A percentile compares a stretch with the other conserved stretches of the same genome.
Evolutionary conservation across 1,140 invertebrate genomes (phyloP).

Genomic region (Penaeus chinensis): DNA sequence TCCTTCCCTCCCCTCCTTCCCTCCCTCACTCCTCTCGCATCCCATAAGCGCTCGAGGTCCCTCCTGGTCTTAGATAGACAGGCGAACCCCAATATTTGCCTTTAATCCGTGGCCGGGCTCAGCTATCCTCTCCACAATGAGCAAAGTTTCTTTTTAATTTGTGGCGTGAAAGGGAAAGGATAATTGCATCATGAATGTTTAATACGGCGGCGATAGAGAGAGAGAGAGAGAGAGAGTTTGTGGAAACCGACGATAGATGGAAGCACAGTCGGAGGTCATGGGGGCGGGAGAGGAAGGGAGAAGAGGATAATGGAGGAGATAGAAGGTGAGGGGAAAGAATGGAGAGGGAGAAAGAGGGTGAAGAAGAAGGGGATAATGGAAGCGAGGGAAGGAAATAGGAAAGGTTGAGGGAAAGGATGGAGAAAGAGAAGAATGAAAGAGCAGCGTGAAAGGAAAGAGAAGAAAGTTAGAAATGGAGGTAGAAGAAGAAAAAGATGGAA

Average conservation of each 20-base stretch:
- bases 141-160: slow-evolving; percentile 57
- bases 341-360: not conserved
- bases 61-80: slow-evolving; percentile 10
- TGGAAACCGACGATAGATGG: not conserved
- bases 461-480: not conserved
- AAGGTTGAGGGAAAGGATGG: not conserved
- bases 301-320: not conserved
- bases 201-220: slow-evolving; percentile 24
- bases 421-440: not conserved
- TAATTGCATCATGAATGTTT: slow-evolving; percentile 54
- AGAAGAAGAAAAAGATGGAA: not conserved
- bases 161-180: slow-evolving; percentile 43
- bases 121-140: slow-evolving; percentile 28
- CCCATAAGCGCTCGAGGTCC: not conserved
- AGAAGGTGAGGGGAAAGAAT: not conserved
- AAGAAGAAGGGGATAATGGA: not conserved
- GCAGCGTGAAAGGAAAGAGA: not conserved
- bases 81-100: slow-evolving; percentile 29
- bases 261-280: not conserved
- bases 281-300: not conserved
- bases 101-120: slow-evolving; percentile 26
- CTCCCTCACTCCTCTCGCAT: not conserved
- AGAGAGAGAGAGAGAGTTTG: slow-evolving; percentile 6
- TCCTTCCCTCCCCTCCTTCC: not conserved
- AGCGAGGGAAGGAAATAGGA: not conserved